phyloP scores from a whole-genome alignment of 2,888 invertebrate species.

The Mythimna ferrago region DNA sequence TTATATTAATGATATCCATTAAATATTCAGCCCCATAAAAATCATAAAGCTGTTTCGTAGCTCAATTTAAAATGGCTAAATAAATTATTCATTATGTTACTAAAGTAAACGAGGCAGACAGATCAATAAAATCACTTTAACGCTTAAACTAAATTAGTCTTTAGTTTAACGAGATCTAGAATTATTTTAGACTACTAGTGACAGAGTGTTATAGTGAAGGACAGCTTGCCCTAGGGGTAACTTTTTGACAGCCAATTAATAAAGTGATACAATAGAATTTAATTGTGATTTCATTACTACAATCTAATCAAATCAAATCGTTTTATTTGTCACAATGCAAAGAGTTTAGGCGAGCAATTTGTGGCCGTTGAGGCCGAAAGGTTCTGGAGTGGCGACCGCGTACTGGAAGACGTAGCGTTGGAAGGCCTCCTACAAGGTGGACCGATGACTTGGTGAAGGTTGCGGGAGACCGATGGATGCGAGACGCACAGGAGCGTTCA shows the following conservation, averaged over 20 bases:
- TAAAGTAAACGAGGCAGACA: not conserved
- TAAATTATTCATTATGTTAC: not conserved
- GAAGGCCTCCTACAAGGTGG: too few relatives aligned
- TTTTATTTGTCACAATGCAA: too few relatives aligned
- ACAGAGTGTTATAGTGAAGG: not conserved
- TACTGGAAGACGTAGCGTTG: too few relatives aligned
- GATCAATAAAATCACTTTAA: constrained; percentile 8
- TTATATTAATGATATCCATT: not conserved
- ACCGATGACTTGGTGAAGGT: too few relatives aligned
- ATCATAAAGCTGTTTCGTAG: not conserved
- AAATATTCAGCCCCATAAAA: not conserved
- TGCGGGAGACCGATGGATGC: too few relatives aligned
- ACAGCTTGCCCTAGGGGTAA: not conserved
- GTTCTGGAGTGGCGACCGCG: too few relatives aligned
- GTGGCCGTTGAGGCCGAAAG: too few relatives aligned
- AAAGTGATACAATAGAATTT: not conserved
- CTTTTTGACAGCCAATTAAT: not conserved
- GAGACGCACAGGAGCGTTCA: too few relatives aligned
- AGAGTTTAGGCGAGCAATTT: too few relatives aligned
- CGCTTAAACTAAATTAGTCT: not conserved
- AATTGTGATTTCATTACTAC: not conserved
- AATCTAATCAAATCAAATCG: not conserved
- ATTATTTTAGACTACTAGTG: constrained; percentile 1
- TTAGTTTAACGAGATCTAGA: constrained; percentile 2
- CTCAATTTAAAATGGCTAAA: not conserved